phyloP scores from a whole-genome alignment of 2,113 vertebrate genomes.

The Galeopterus variegatus region DNA sequence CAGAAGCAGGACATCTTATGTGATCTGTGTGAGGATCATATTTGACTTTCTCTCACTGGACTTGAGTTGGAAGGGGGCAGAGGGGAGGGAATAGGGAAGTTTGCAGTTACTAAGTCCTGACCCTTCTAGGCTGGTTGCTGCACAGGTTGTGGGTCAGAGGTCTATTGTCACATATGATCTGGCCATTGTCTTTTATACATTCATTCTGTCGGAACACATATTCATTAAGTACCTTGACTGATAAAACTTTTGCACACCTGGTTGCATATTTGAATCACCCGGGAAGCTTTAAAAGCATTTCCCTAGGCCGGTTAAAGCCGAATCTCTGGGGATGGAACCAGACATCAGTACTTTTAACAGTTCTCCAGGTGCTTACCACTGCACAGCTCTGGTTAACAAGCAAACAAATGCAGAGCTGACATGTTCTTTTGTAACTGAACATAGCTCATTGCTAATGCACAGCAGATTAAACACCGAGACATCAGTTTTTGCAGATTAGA shows the following conservation, averaged over 20 bases:
- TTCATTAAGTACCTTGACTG: neutral
- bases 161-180: neutral
- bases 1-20: neutral
- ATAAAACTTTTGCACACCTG: neutral
- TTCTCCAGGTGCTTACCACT: neutral
- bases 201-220: neutral
- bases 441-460: too few species aligned
- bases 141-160: neutral
- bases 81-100: neutral
- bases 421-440: neutral
- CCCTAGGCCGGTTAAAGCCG: neutral
- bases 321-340: neutral
- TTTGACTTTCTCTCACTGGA: neutral
- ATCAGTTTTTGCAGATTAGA: too few species aligned
- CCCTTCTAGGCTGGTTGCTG: neutral
- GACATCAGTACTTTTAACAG: neutral
- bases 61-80: neutral
- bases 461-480: too few species aligned
- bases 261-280: neutral
- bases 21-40: neutral
- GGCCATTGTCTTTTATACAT: neutral
- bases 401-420: neutral
- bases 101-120: neutral
- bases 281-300: neutral
- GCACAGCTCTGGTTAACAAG: neutral